Evolutionary conservation across 2,797 vertebrate genomes (phyloP).

Genomic region (Myotis myotis): DNA sequence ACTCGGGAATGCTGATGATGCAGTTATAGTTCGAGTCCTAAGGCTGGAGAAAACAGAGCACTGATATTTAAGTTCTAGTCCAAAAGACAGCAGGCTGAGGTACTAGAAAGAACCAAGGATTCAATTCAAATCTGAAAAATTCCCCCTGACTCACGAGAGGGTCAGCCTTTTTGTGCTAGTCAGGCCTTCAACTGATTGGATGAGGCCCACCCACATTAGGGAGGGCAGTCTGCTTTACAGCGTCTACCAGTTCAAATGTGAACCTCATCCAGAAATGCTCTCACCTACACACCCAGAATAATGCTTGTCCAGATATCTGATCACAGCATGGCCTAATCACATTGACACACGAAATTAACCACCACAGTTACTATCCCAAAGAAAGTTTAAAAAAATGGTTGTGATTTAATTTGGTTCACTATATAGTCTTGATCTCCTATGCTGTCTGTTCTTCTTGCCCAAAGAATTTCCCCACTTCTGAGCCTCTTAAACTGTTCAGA

Average conservation of each 20-base stretch:
- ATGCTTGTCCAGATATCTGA: not conserved
- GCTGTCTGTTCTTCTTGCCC: not conserved
- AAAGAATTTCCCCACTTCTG: not conserved
- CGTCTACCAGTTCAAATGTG: not conserved
- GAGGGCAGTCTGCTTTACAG: not conserved
- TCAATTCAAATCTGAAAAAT: not conserved
- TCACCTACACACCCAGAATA: not conserved
- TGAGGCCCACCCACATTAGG: accelerated
- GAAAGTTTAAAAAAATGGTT: not conserved
- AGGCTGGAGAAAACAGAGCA: not conserved
- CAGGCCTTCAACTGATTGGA: not conserved
- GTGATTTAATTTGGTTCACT: not conserved
- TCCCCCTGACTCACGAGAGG: not conserved
- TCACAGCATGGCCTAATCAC: not conserved
- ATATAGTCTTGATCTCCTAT: not conserved
- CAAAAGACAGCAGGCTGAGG: not conserved
- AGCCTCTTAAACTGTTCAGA: not conserved
- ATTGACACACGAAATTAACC: not conserved
- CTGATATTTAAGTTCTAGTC: not conserved
- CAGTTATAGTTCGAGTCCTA: not conserved
- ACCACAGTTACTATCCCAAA: not conserved
- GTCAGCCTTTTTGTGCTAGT: not conserved
- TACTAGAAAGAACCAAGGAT: not conserved
- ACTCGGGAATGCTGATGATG: accelerated
- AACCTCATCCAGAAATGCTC: not conserved